Evolutionary conservation across 1,140 invertebrate genomes (phyloP), one percentile per base, ranked within the genome.

Genomic region (Drosophila nasuta): DNA sequence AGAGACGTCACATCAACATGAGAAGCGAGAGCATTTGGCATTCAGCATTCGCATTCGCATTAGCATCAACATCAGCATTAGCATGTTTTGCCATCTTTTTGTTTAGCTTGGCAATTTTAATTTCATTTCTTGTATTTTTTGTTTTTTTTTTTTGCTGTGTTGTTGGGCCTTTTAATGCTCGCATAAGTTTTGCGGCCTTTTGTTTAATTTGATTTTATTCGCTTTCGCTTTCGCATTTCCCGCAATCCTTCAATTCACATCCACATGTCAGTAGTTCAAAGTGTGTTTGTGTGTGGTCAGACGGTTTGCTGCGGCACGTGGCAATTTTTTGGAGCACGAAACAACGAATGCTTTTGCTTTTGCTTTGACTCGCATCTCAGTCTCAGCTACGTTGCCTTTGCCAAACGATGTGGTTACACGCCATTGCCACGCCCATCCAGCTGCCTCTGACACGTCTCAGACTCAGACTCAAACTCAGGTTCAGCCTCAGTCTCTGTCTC

Each of bases 141-240:
- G 1, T 20, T 20, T 20, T 25, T 25, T 25, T 25, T 25, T 25
- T 25, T 4, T 13, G 13, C 0, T 25, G 20, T 33, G 0, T 33
- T 33, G 20, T 33, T 33, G 48, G 30, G 33, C 20, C 20, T 38
- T 58, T 52, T 45, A 46, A 20, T 59, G 56, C 46, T 8, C n/a
- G 11, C 20, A 25, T 25, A 74, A 74, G 35, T 33, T 74, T 74
- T 20, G 51, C 58, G 15, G 20, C 41, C 30, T 49, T 74, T 74
- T 74, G 71, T 75, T 63, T 75, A 58, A 70, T 75, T 75, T 70
- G 72, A 70, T 75, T 75, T 70, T 49, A 75, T 75, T 70, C 59
- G 58, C 72, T 70, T 35, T 57, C 49, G 51, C 66, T 67, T 75
- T 70, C 59, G 58, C 66, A 75, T 35, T 57, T 41, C 43, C 66